Percentiles rank a stretch among this genome's conserved stretches.
Conservation (phyloP, 1,140 invertebrate genomes). For the Drosophila truncata region DNA sequence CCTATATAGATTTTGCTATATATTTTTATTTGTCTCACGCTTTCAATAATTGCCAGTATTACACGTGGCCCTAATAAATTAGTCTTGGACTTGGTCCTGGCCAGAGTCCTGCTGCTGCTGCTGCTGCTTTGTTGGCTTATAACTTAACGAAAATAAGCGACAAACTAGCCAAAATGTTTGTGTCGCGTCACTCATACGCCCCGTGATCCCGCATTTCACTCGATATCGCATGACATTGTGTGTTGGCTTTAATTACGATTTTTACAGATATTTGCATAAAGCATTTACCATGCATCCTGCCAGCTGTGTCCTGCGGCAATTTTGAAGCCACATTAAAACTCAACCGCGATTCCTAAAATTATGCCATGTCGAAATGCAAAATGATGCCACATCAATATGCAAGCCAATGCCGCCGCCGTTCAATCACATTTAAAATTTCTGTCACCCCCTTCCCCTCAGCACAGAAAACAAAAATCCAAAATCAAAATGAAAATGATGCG, state of each 20-base stretch:
- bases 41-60: slow-evolving; percentile 82
- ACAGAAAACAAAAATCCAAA: slow-evolving; percentile 49
- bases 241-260: slow-evolving; percentile 52
- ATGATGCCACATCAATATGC: slow-evolving; percentile 53
- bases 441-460: not conserved
- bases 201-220: slow-evolving; percentile 4
- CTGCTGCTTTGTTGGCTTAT: slow-evolving; percentile 4
- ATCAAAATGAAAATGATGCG: slow-evolving; percentile 42
- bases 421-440: slow-evolving; percentile 19
- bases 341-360: slow-evolving; percentile 53
- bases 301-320: slow-evolving; percentile 45
- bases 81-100: slow-evolving; percentile 28
- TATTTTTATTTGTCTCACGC: slow-evolving; percentile 83
- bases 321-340: slow-evolving; percentile 34
- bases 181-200: slow-evolving; percentile 51
- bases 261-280: slow-evolving; percentile 68
- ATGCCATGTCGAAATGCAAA: slow-evolving; percentile 47
- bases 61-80: slow-evolving; percentile 82
- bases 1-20: slow-evolving; percentile 65
- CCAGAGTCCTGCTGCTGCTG: slow-evolving; percentile 3
- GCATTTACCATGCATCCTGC: slow-evolving; percentile 46
- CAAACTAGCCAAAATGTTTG: slow-evolving; percentile 40
- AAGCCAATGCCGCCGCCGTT: slow-evolving; percentile 12
- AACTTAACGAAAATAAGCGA: slow-evolving; percentile 21
- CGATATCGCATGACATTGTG: slow-evolving; percentile 4